Conservation (phyloP, 2,888 invertebrate species). For the Pardosa pseudoannulata region DNA sequence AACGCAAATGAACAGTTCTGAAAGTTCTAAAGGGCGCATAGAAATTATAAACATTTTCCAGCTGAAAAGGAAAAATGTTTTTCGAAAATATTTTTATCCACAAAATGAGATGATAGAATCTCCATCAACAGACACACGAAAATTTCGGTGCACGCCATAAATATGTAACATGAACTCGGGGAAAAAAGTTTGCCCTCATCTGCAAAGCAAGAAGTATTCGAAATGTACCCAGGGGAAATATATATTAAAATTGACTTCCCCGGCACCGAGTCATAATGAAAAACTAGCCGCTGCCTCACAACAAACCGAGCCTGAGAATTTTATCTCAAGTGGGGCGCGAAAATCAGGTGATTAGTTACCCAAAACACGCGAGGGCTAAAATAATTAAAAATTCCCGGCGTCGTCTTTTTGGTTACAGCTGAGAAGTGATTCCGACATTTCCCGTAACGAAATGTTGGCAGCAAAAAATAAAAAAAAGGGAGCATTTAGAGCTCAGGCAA, state of each 20-base stretch:
- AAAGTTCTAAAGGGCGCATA: too few relatives aligned
- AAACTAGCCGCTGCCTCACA: background rate
- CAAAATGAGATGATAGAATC: too few relatives aligned
- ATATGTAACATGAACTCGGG: too few relatives aligned
- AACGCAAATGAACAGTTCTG: too few relatives aligned
- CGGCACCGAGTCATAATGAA: background rate
- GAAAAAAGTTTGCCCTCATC: too few relatives aligned
- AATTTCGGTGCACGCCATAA: too few relatives aligned
- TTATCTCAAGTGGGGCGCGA: background rate
- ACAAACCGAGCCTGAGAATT: background rate
- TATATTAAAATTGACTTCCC: background rate
- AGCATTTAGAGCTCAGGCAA: background rate
- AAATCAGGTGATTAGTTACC: background rate
- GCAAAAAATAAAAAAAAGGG: conserved; percentile 6
- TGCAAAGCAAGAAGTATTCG: too few relatives aligned
- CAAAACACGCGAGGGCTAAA: background rate
- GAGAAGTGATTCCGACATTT: background rate
- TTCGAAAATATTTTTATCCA: too few relatives aligned
- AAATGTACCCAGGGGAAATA: background rate
- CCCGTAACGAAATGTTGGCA: background rate
- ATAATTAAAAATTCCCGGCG: background rate
- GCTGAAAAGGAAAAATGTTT: too few relatives aligned
- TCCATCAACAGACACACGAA: too few relatives aligned
- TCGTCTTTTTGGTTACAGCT: background rate
- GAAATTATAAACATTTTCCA: too few relatives aligned